Evolutionary conservation across 2,113 vertebrate genomes (phyloP), one percentile per base, ranked within the genome.

Genomic region (Hirundichthys speculiger): DNA sequence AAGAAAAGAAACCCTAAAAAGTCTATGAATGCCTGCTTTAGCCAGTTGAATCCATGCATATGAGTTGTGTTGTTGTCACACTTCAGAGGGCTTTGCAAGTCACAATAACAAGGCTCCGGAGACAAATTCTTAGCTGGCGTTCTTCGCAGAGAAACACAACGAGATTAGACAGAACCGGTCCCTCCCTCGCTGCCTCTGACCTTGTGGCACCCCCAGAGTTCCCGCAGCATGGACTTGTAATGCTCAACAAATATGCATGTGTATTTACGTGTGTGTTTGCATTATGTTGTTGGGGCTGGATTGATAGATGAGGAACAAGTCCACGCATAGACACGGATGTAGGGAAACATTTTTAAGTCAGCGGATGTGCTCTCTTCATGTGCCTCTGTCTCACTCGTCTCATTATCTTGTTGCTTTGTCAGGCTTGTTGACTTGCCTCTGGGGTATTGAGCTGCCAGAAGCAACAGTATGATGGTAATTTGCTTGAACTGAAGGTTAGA

Each of bases 51-150:
- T 60, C 52, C 25, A 8, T 12, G 21, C 14, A 0, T 30, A 20
- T 1, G 24, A 57, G 46, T 56, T 65, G 14, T 76, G 19, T 54
- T 56, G 38, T 42, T 73, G 46, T 30, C 70, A 48, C 72, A 82
- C 75, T 78, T 83, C 70, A 78, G 40, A 83, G 63, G 57, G 66
- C 56, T 57, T 43, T 59, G 61, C 38, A 57, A 79, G 52, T 73
- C 47, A 80, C 82, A 83, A 74, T 86, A 87, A 86, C 78, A 74
- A 82, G 77, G 51, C 83, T 84, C 85, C 41, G 3, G 86, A 87
- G 83, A 88, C 70, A 69, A 72, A 84, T 20, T 70, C 74, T 66
- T 77, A 47, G 73, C 69, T 83, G 79, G 84, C 79, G 51, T 70
- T 70, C 61, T 80, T 70, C 77, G 67, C 73, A 73, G 57, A 61